phyloP scores from a whole-genome alignment of 1,140 invertebrate genomes.

The Trachelipus rathkii region DNA sequence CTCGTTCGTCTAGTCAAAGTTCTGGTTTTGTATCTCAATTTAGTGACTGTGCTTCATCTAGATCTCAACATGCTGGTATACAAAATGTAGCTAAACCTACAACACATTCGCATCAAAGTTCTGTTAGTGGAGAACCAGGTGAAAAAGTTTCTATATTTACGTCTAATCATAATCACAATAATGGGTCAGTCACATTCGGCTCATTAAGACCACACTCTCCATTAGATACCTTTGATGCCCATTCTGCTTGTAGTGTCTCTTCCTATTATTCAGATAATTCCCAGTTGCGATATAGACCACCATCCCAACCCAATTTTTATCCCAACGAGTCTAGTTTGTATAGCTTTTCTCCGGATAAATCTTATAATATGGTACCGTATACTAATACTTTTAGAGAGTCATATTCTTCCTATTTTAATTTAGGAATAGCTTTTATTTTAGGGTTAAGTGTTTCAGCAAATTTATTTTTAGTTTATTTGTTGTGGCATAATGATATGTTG shows the following conservation, averaged over 20 bases:
- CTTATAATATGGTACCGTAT: too few relatives aligned
- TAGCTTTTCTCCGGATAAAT: too few relatives aligned
- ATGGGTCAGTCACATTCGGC: neutral
- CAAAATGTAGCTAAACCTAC: neutral
- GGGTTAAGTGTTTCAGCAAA: neutral
- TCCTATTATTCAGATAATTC: conserved; percentile 1
- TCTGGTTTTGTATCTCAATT: neutral
- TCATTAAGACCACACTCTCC: neutral
- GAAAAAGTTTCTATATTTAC: neutral
- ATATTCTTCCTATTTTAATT: conserved; percentile 2
- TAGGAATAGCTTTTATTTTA: neutral
- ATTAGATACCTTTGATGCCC: neutral
- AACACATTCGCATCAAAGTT: neutral
- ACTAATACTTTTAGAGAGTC: neutral
- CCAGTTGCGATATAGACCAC: neutral
- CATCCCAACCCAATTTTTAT: neutral
- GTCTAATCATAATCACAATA: neutral
- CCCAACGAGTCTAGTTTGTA: too few relatives aligned
- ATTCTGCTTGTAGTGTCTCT: neutral
- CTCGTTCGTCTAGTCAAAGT: neutral
- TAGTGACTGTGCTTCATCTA: neutral
- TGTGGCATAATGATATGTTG: neutral
- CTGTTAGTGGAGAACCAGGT: neutral
- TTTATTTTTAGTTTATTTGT: neutral
- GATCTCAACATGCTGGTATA: neutral